Evolutionary conservation across 2,113 vertebrate species (phyloP).

Genomic region (Bagarius yarrelli): DNA sequence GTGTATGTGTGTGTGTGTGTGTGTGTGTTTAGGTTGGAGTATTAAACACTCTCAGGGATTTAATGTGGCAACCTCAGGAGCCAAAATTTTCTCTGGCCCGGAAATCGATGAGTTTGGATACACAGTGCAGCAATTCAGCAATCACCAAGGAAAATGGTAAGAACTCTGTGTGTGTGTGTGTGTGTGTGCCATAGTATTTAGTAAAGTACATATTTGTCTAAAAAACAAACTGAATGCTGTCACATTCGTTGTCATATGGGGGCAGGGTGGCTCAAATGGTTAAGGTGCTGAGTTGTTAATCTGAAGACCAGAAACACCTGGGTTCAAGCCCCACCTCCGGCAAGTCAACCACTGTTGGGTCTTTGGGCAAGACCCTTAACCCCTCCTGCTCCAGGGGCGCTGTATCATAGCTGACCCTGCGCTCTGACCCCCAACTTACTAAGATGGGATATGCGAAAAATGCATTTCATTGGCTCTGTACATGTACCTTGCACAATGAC

Average conservation of each 20-base stretch:
- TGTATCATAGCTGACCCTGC: too few species aligned
- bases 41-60: slow-evolving; percentile 68
- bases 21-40: slow-evolving; percentile 63
- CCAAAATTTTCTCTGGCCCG: slow-evolving; percentile 76
- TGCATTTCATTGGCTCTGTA: too few species aligned
- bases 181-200: not conserved
- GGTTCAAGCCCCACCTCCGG: too few species aligned
- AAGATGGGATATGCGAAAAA: too few species aligned
- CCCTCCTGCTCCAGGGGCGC: too few species aligned
- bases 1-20: slow-evolving; percentile 7
- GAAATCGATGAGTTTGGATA: slow-evolving; percentile 78
- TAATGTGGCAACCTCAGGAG: slow-evolving; percentile 74
- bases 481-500: too few species aligned
- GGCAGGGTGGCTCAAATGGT: too few species aligned
- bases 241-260: not conserved
- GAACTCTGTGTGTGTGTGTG: slow-evolving; percentile 29
- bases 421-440: too few species aligned
- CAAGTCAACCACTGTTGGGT: too few species aligned
- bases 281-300: too few species aligned
- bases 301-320: too few species aligned
- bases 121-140: slow-evolving; percentile 76
- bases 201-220: not conserved
- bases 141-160: slow-evolving; percentile 80
- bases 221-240: not conserved
- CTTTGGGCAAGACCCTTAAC: too few species aligned